A percentile compares a stretch with the other conserved stretches of the same genome.
These are phyloP conservation scores for Marmota flaviventris DNA, from an alignment of 2,113 vertebrate genomes.

Conservation along the genomic window DNA sequence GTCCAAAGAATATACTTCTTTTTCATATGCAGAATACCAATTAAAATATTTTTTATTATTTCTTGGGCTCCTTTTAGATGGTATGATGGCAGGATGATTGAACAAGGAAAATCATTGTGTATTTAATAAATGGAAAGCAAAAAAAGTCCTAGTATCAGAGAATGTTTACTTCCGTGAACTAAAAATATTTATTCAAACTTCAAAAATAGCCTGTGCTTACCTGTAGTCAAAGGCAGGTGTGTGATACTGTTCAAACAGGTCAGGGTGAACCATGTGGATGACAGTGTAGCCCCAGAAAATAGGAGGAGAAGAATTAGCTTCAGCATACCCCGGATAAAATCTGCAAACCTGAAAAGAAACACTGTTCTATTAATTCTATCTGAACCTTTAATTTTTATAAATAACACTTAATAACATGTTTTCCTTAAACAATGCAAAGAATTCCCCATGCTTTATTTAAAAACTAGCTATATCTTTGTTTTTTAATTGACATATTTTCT, in stretches of 20 bases:
- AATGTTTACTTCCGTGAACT: background rate
- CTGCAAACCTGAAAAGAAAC: constrained; percentile 94
- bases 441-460: constrained; percentile 33
- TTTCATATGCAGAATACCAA: constrained; percentile 47
- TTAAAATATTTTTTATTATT: constrained; percentile 53
- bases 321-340: constrained; percentile 98
- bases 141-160: background rate
- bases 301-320: constrained; percentile 97
- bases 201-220: constrained; percentile 82
- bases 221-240: constrained; percentile 97
- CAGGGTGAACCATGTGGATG: constrained; percentile 98
- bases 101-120: background rate
- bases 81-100: background rate
- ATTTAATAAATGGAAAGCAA: constrained; percentile 36
- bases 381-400: background rate
- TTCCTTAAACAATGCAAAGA: constrained; percentile 60
- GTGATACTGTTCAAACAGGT: constrained; percentile 95
- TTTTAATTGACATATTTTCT: background rate
- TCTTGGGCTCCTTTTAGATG: constrained; percentile 39
- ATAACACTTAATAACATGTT: background rate
- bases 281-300: constrained; percentile 95
- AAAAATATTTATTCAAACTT: constrained; percentile 52
- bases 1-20: background rate
- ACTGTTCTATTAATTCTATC: constrained; percentile 18
- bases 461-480: background rate